A percentile compares a stretch with the other conserved stretches of the same genome.
Evolutionary conservation across 2,113 vertebrate species (phyloP).

Genomic region (Toxotes jaculatrix): DNA sequence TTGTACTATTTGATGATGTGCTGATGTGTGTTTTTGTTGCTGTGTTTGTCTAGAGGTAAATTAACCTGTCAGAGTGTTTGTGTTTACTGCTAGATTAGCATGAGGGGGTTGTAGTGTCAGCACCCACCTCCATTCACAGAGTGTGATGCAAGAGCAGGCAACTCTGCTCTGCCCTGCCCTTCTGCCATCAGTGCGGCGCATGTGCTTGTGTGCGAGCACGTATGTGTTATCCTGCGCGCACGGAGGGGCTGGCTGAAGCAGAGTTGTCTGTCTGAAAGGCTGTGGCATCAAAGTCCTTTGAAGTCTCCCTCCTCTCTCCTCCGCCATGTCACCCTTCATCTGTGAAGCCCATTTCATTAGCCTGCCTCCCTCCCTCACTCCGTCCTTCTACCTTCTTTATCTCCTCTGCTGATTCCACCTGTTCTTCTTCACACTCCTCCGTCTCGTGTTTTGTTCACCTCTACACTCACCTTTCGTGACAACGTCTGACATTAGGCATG

Average conservation of each 20-base stretch:
- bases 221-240: constrained; percentile 28
- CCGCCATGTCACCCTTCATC: constrained; percentile 67
- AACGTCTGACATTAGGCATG: constrained; percentile 3
- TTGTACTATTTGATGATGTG: constrained; percentile 71
- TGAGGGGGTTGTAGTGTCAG: constrained; percentile 76
- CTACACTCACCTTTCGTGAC: constrained; percentile 26
- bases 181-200: constrained; percentile 56
- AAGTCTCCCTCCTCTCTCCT: constrained; percentile 71
- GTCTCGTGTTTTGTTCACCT: constrained; percentile 30
- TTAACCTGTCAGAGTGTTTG: constrained; percentile 82
- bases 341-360: constrained; percentile 63
- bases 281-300: constrained; percentile 81
- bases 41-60: constrained; percentile 80
- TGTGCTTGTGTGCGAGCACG: not conserved
- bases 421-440: constrained; percentile 43
- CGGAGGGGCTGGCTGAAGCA: constrained; percentile 49
- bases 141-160: constrained; percentile 80
- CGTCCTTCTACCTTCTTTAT: constrained; percentile 37
- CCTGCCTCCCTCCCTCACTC: constrained; percentile 23
- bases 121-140: constrained; percentile 68
- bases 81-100: constrained; percentile 78
- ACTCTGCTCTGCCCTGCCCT: constrained; percentile 75
- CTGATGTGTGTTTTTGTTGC: constrained; percentile 76
- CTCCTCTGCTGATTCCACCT: constrained; percentile 45
- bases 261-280: constrained; percentile 76